A percentile compares a stretch with the other conserved stretches of the same genome.
Conservation (phyloP, 2,797 vertebrate genomes). For the Apodemus agrarius region DNA sequence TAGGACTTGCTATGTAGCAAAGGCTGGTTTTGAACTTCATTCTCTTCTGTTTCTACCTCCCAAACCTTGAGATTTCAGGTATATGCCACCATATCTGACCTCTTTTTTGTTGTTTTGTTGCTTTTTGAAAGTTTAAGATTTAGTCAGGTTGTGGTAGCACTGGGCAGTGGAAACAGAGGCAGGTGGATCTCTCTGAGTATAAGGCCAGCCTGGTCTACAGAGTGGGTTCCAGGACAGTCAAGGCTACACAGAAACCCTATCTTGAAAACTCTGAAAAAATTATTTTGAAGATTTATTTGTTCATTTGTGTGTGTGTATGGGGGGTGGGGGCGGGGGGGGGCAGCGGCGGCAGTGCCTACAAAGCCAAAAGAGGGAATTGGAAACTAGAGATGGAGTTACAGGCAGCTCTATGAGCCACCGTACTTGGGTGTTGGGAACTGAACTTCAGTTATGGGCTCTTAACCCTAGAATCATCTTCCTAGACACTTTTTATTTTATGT, state of each 20-base stretch:
- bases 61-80: background rate
- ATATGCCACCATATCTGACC: background rate
- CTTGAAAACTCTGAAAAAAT: background rate
- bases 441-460: background rate
- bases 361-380: background rate
- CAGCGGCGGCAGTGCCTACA: background rate
- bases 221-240: background rate
- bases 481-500: background rate
- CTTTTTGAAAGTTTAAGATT: background rate
- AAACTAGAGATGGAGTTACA: background rate
- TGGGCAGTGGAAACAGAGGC: background rate
- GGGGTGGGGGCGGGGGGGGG: too few relatives aligned
- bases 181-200: background rate
- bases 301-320: background rate
- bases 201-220: background rate
- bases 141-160: background rate
- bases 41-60: background rate
- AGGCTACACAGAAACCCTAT: background rate
- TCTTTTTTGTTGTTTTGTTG: background rate
- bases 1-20: background rate
- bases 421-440: background rate
- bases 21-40: background rate
- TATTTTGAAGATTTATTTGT: background rate
- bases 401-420: background rate
- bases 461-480: background rate